These are phyloP conservation scores for Tokudaia muenninki DNA, from an alignment of 2,797 vertebrate genomes.

Conservation along the genomic window DNA sequence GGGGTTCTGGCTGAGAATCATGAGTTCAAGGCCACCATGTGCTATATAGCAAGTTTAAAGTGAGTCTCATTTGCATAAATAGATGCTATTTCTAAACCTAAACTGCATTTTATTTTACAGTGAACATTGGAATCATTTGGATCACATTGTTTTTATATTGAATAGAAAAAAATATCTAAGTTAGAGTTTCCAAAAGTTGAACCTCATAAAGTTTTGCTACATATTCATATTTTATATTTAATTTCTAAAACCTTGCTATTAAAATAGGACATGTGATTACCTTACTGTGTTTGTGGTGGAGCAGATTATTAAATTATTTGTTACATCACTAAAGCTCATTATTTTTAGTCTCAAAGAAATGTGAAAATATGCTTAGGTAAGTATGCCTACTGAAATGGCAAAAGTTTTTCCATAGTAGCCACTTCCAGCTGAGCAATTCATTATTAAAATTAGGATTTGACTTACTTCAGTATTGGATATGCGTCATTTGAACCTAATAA, in stretches of 20 bases:
- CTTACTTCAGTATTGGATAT: conserved; percentile 68
- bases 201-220: not conserved
- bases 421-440: conserved; percentile 41
- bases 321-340: conserved; percentile 19
- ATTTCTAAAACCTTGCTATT: conserved; percentile 29
- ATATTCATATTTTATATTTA: conserved; percentile 14
- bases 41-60: not conserved
- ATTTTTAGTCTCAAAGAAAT: conserved; percentile 47
- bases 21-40: not conserved
- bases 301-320: conserved; percentile 28
- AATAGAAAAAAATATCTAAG: not conserved
- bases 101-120: not conserved
- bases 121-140: not conserved
- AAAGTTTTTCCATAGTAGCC: conserved; percentile 27
- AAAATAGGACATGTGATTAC: not conserved
- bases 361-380: conserved; percentile 15
- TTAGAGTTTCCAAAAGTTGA: not conserved
- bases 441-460: conserved; percentile 70
- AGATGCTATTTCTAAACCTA: not conserved
- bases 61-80: not conserved
- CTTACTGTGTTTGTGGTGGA: conserved; percentile 56
- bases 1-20: not conserved
- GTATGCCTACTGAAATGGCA: not conserved
- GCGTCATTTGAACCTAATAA: conserved; percentile 53
- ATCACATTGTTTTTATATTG: conserved; percentile 12